Percentiles rank a stretch among this genome's conserved stretches.
Conservation (phyloP, 2,113 vertebrate genomes). For the Myocastor coypus region DNA sequence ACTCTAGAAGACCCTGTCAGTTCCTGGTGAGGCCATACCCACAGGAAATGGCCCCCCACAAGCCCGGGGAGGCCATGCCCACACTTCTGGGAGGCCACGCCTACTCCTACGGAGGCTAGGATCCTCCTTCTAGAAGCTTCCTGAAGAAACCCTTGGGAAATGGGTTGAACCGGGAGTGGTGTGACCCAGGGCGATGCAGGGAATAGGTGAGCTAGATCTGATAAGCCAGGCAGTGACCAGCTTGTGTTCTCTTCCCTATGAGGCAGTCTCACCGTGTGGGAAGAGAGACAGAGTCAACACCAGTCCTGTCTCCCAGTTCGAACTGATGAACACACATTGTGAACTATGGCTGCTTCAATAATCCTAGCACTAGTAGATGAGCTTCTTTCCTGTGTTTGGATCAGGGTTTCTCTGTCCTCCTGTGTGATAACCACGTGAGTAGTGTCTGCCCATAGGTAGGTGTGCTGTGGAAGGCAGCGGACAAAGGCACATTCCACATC, state of each 20-base stretch:
- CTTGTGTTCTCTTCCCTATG: background rate
- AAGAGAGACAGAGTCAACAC: background rate
- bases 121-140: background rate
- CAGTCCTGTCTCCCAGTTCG: background rate
- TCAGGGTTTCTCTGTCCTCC: background rate
- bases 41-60: background rate
- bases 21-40: background rate
- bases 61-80: background rate
- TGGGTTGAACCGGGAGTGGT: rapidly evolving
- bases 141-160: background rate
- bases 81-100: background rate
- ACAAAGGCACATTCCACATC: rapidly evolving
- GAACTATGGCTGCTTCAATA: background rate
- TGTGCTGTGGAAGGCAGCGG: background rate
- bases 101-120: background rate
- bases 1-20: background rate
- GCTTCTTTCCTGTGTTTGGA: background rate
- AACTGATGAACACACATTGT: background rate
- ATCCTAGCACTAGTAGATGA: too few relatives aligned
- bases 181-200: background rate
- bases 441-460: too few relatives aligned
- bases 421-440: rapidly evolving
- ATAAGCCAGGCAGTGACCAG: background rate
- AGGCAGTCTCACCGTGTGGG: background rate
- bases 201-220: background rate